Conservation (phyloP, 1,140 invertebrate genomes). For the Anoplolepis gracilipes region DNA sequence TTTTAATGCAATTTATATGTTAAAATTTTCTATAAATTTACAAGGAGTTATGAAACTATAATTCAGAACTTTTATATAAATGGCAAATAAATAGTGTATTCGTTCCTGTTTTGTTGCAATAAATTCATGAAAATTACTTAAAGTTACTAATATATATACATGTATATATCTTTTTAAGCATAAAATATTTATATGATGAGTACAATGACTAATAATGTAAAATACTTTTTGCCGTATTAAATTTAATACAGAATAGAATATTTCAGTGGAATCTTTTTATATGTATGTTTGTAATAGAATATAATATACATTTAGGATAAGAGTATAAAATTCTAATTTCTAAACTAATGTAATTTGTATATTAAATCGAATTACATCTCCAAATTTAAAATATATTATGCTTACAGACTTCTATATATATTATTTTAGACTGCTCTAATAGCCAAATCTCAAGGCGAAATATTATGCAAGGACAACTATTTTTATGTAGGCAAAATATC, state of each 20-base stretch:
- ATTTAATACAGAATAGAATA: conserved; percentile 32
- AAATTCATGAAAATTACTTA: conserved; percentile 45
- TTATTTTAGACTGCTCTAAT: too few species aligned
- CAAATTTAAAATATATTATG: too few species aligned
- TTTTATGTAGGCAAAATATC: too few species aligned
- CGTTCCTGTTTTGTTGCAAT: conserved; percentile 30
- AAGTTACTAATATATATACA: conserved; percentile 44
- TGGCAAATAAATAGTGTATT: conserved; percentile 34
- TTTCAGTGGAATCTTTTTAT: conserved; percentile 7
- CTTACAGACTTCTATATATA: too few species aligned
- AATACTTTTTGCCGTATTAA: conserved; percentile 55
- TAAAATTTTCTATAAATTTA: conserved; percentile 57
- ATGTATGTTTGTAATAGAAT: conserved; percentile 19
- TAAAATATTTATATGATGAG: conserved; percentile 45
- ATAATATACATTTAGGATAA: not conserved
- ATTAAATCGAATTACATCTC: too few species aligned
- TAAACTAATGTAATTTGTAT: too few species aligned
- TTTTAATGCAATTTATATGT: conserved; percentile 57
- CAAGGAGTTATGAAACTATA: conserved; percentile 50
- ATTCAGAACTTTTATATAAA: conserved; percentile 56
- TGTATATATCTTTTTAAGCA: not conserved
- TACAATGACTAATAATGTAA: not conserved
- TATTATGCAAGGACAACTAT: too few species aligned
- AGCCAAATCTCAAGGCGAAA: too few species aligned
- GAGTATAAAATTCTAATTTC: too few species aligned